Evolutionary conservation across 2,888 invertebrate genomes (phyloP), one percentile per base, ranked within the genome.

Genomic region (Drosophila greeni): DNA sequence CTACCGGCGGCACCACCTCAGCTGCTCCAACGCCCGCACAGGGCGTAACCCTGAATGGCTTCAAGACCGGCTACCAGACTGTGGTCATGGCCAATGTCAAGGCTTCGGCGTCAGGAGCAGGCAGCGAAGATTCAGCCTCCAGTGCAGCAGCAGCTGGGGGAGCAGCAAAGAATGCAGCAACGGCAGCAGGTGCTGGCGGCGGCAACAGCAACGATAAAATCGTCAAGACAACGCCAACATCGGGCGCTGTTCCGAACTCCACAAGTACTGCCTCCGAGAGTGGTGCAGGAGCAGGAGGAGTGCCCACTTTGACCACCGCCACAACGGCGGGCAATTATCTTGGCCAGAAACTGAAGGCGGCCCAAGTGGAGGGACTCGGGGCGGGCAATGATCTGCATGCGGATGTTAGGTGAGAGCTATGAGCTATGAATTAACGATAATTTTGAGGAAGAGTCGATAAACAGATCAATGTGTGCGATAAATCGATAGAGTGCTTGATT

Each of bases 291-390:
- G 66, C 66, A 14, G 71, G 61, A 1, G 65, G 62, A 1, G 61
- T 79, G 11, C 72, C 76, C 6, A 39, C 59, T 5, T 76, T 86
- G 61, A 85, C 86, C 66, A 86, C 87, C 56, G 86, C 87, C 51
- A 85, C 86, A 23, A 85, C 84, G 53, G 86, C 86, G 29, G 82
- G 85, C 72, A 84, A 86, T 66, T 85, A 86, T 74, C 76, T 86
- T 58, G 88, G 87, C 47, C 88, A 87, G 66, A 88, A 88, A 70
- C 76, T 87, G 47, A 88, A 88, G 72, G 87, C 87, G 49, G 85
- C 88, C 18, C 86, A 86, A 51, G 86, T 86, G 24, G 87, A 87
- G 62, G 84, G 86, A 55, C 70, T 86, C 58, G 88, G 87, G 43
- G 83, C 80, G 33, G 87, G 82, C 74, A 85, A 84, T 51, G 86